Conservation (phyloP, 2,888 invertebrate genomes). For the Chelonus formosanus region DNA sequence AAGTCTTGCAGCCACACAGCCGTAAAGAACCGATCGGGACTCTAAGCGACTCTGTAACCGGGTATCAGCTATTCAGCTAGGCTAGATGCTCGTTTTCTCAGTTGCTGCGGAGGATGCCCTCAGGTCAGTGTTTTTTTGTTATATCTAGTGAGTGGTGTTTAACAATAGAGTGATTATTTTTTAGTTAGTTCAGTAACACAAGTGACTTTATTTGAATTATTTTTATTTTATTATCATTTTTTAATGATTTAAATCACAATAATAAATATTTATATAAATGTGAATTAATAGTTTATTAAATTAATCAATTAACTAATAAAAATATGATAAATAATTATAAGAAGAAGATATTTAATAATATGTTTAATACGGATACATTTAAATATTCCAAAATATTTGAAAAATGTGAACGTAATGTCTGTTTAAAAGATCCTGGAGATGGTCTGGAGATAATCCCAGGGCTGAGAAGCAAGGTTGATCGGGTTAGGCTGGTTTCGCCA, state of each 20-base stretch:
- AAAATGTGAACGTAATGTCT: background rate
- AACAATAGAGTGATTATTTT: background rate
- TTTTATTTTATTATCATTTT: too few relatives aligned
- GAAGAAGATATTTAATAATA: too few relatives aligned
- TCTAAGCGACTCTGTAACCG: slow-evolving; percentile 35
- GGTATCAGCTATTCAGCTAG: slow-evolving; percentile 27
- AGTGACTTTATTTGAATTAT: background rate
- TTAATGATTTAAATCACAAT: too few relatives aligned
- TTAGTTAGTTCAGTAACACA: background rate
- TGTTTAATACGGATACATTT: too few relatives aligned
- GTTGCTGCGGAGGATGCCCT: slow-evolving; percentile 74
- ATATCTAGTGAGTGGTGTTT: slow-evolving; percentile 23
- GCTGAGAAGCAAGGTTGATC: slow-evolving; percentile 50
- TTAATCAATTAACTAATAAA: too few relatives aligned
- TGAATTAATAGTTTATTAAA: too few relatives aligned
- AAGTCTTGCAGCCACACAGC: slow-evolving; percentile 42
- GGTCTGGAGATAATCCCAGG: slow-evolving; percentile 48
- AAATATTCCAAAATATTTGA: background rate
- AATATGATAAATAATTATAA: too few relatives aligned
- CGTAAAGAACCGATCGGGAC: slow-evolving; percentile 51
- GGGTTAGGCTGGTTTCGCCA: slow-evolving; percentile 48
- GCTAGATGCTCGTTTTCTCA: slow-evolving; percentile 56
- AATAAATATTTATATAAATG: too few relatives aligned
- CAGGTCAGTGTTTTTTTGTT: slow-evolving; percentile 68
- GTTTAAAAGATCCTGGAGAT: slow-evolving; percentile 29